Conservation (phyloP, 2,113 vertebrate species). For the Chrysemys picta region DNA sequence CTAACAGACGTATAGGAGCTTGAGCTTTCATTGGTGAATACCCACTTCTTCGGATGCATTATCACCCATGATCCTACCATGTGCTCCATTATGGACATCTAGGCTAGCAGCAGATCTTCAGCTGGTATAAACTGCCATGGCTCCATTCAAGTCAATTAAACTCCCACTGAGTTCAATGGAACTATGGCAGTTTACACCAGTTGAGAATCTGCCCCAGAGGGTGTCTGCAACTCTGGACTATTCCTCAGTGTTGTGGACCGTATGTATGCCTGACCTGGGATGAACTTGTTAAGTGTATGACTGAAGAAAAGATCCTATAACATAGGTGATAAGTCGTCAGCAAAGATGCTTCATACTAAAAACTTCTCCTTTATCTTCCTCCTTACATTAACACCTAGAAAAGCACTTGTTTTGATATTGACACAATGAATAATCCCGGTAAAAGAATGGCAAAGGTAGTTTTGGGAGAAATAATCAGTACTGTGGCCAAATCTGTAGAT, state of each 20-base stretch:
- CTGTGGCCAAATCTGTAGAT: neutral
- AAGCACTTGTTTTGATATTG: neutral
- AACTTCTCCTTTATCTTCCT: neutral
- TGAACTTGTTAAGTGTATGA: neutral
- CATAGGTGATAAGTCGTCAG: slow-evolving; percentile 2
- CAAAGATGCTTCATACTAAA: neutral
- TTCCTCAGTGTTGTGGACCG: neutral
- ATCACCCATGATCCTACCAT: neutral
- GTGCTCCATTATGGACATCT: neutral
- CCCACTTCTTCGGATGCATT: too few species aligned
- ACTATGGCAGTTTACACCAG: neutral
- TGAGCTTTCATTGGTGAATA: too few species aligned
- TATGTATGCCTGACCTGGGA: rapidly evolving
- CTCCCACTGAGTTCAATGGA: neutral
- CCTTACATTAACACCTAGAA: neutral
- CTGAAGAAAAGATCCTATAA: neutral
- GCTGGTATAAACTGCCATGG: rapidly evolving
- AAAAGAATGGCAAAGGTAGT: slow-evolving; percentile 6
- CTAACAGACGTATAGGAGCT: too few species aligned
- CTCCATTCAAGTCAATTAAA: neutral
- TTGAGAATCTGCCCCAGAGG: neutral
- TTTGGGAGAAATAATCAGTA: neutral
- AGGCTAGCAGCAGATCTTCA: neutral
- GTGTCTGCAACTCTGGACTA: neutral
- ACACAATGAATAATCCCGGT: slow-evolving; percentile 21